Evolutionary conservation across 2,888 invertebrate genomes (phyloP), one percentile per base, ranked within the genome.

Genomic region (Hirtodrosophila alboralis): DNA sequence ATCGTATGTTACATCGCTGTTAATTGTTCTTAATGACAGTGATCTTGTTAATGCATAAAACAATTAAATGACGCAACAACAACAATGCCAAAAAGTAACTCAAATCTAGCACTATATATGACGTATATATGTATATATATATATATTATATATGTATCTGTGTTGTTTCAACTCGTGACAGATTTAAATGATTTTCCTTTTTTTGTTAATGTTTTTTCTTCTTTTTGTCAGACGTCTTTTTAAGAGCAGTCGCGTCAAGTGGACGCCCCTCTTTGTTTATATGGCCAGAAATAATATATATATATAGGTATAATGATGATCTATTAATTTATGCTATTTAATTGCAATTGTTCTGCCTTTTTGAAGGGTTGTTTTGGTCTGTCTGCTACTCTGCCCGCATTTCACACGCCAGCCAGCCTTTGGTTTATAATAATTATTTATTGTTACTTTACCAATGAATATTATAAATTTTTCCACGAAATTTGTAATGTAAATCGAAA

Each of bases 11-110:
- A 59, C 53, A 59, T 31, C 34, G 43, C 37, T 37, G 56, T 61
- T 77, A 48, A 77, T 59, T 56, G 68, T 58, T 48, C 49, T 21
- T 18, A 57, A 61, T 72, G 56, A 49, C 71, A 54, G 53, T 53
- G 37, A 44, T 30, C 23, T 23, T 43, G 51, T 60, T 47, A 51
- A 49, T 40, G 52, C 37, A 21, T 7, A 28, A 31, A 33, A 31
- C 16, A 41, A 23, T 28, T 27, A 37, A 33, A 23, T 3, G 4
- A 23, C 23, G 23, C 23, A 23, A 23, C 7, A 23, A 23, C 7
- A 23, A 8, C 23, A 23, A 23, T 23, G 23, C 23, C 23, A 23
- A 23, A 23, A 23, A 23, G 27, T 10, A 27, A 43, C 30, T 23
- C 7, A 26, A 41, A 21, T 52, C 9, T 28, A 23, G 26, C 23